A percentile compares a stretch with the other conserved stretches of the same genome.
phyloP scores from a whole-genome alignment of 2,888 invertebrate species.

The Drosophila mercatorum region DNA sequence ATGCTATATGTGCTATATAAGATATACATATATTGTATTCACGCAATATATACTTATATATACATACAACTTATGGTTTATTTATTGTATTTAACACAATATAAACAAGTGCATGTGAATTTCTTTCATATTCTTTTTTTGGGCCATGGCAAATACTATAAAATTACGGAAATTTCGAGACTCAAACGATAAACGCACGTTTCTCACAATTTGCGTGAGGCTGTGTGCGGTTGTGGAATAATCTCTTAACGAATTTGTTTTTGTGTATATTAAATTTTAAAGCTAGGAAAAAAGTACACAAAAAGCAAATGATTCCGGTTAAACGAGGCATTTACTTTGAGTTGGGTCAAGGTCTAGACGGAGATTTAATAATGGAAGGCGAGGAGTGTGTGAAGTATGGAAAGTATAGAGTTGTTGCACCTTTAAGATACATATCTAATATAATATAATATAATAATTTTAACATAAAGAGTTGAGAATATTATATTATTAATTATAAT shows the following conservation, averaged over 20 bases:
- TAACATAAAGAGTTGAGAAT: too few species aligned
- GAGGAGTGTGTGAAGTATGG: not conserved
- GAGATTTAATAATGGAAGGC: not conserved
- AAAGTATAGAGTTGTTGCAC: not conserved
- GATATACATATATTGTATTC: not conserved
- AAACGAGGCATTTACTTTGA: conserved; percentile 43
- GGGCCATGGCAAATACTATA: conserved; percentile 64
- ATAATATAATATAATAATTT: not conserved
- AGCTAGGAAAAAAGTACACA: conserved; percentile 24
- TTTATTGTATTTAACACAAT: conserved; percentile 25
- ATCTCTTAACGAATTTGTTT: conserved; percentile 2
- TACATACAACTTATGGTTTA: not conserved
- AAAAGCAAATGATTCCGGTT: conserved; percentile 31
- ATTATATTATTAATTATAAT: too few species aligned
- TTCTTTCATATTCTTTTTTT: conserved; percentile 39
- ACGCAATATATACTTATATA: too few species aligned
- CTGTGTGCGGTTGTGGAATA: conserved; percentile 4
- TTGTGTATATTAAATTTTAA: conserved; percentile 11
- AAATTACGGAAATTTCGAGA: conserved; percentile 62
- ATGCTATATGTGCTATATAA: not conserved
- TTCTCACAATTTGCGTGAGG: conserved; percentile 36
- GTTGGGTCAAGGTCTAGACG: conserved; percentile 60
- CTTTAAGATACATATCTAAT: not conserved
- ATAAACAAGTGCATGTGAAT: conserved; percentile 59
- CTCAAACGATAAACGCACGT: conserved; percentile 51